Evolutionary conservation across 2,888 invertebrate species (phyloP), one percentile per base, ranked within the genome.

Genomic region (Cantharis nigra): DNA sequence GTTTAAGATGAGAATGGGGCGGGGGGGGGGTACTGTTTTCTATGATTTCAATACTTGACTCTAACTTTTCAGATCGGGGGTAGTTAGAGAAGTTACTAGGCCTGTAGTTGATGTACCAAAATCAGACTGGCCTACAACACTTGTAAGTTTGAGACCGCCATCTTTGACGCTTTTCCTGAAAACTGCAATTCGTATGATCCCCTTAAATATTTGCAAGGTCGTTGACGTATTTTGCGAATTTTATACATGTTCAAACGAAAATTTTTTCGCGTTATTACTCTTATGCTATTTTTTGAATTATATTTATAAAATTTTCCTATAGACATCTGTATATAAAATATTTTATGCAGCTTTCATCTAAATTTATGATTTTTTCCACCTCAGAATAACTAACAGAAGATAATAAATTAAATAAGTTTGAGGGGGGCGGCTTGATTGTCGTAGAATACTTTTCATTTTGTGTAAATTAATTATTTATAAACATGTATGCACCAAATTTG

Each of bases 131-230:
- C n/a, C n/a, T n/a, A n/a, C n/a, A n/a, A n/a, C n/a, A n/a, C n/a
- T n/a, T n/a, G n/a, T n/a, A n/a, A n/a, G n/a, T n/a, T n/a, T n/a
- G n/a, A n/a, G n/a, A n/a, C n/a, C n/a, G 18, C 3, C 18, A 18
- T 18, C 18, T 20, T 20, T 20, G 20, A 20, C 3, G 20, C 0
- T 16, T 16, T 16, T 16, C 16, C 16, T 20, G 20, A 20, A 20
- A 49, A 49, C n/a, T 49, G 7, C 49, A 49, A 49, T 49, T 49
- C 49, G 5, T 49, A n/a, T 13, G 49, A 49, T 49, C 20, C 20
- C 20, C 3, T 26, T 7, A 26, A 9, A 79, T 81, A 79, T 79
- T 81, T 79, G 76, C 76, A 75, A 80, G 81, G 80, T 81, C 81
- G 77, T 78, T 81, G 80, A 81, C 81, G 75, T 78, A 73, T 73